A percentile compares a stretch with the other conserved stretches of the same genome.
Evolutionary conservation across 1,140 invertebrate species (phyloP).

Genomic region (Scaptomyza montana): DNA sequence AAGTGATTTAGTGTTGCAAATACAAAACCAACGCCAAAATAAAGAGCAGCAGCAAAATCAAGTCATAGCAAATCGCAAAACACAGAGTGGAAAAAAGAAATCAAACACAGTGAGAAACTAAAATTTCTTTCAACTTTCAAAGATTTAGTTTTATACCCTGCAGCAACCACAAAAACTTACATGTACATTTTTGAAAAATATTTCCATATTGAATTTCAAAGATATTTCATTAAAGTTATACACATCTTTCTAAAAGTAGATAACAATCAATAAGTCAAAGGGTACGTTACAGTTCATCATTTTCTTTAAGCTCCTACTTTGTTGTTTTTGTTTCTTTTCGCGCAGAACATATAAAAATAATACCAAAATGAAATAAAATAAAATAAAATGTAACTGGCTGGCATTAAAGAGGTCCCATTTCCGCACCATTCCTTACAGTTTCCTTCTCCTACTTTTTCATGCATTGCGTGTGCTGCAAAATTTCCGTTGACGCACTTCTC

Average conservation of each 20-base stretch:
- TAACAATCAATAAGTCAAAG: background rate
- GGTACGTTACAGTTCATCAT: background rate
- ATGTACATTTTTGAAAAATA: background rate
- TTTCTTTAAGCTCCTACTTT: background rate
- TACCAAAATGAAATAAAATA: conserved; percentile 64
- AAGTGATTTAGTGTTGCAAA: conserved; percentile 80
- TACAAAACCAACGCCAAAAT: conserved; percentile 50
- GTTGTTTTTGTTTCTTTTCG: conserved; percentile 20
- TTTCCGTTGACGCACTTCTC: conserved; percentile 73
- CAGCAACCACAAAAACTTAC: background rate
- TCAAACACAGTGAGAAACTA: background rate
- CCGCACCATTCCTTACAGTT: background rate
- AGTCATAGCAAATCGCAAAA: conserved; percentile 26
- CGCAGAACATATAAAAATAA: conserved; percentile 64
- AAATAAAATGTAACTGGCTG: conserved; percentile 73
- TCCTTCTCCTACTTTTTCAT: conserved; percentile 10
- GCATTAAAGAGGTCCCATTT: conserved; percentile 41
- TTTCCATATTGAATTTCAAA: background rate
- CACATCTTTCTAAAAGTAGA: no score
- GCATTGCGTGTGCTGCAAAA: conserved; percentile 70
- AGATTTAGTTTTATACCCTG: conserved; percentile 12
- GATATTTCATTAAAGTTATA: no score
- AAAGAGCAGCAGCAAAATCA: conserved; percentile 17
- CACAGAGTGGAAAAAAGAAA: conserved; percentile 7
- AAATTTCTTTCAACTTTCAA: conserved; percentile 32